Conservation (phyloP, 2,113 vertebrate species). For the Anolis sagrei region DNA sequence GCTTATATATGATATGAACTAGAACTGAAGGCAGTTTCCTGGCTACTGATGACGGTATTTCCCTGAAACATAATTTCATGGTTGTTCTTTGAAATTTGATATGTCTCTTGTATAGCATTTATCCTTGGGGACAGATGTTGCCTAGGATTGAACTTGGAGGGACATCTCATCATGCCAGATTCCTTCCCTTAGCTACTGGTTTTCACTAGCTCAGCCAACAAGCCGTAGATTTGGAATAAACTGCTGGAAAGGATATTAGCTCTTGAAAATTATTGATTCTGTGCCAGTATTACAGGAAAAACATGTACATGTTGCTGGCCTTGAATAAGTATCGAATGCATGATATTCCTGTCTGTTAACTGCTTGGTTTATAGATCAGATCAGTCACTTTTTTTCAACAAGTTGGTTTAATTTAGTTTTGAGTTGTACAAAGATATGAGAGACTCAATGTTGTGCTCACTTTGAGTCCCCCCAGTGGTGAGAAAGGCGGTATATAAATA, state of each 20-base stretch:
- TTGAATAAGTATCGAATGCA: neutral
- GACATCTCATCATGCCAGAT: neutral
- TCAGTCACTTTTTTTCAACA: neutral
- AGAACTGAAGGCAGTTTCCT: conserved; percentile 10
- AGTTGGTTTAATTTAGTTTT: neutral
- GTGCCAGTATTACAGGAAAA: neutral
- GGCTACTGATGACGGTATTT: conserved; percentile 9
- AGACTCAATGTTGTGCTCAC: no score
- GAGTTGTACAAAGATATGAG: neutral
- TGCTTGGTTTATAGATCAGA: neutral
- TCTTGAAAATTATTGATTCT: conserved; percentile 15
- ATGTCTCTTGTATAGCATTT: neutral
- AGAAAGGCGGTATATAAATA: no score
- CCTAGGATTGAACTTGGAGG: neutral
- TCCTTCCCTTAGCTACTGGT: neutral
- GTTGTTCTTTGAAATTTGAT: neutral
- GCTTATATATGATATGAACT: neutral
- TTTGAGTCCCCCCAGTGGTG: no score
- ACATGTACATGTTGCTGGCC: neutral
- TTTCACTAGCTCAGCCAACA: neutral
- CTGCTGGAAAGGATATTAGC: neutral
- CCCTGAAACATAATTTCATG: neutral
- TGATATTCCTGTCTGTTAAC: neutral
- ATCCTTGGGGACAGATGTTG: conserved; percentile 2
- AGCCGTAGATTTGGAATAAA: neutral